phyloP scores from a whole-genome alignment of 2,888 invertebrate species.

The Ernsta delagoae region DNA sequence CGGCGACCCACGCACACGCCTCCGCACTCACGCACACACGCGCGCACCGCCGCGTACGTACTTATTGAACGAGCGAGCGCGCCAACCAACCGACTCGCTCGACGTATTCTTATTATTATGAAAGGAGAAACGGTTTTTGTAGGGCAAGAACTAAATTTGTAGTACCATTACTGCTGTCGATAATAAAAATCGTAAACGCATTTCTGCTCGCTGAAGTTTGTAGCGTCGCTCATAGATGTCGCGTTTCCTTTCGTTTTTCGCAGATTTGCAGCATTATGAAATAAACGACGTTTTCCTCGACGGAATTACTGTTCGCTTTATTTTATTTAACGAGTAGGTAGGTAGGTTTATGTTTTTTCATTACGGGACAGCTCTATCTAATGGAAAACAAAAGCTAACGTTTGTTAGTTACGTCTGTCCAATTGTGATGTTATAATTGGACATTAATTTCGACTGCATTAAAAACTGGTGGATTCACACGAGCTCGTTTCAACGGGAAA shows the following conservation, averaged over 20 bases:
- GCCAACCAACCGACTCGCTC: slow-evolving; percentile 82
- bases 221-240: slow-evolving; percentile 78
- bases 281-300: slow-evolving; percentile 20
- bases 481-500: background rate
- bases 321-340: slow-evolving; percentile 17
- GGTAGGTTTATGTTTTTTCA: no score
- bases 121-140: slow-evolving; percentile 86
- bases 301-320: slow-evolving; percentile 2
- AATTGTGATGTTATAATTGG: slow-evolving; percentile 13
- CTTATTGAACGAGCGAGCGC: slow-evolving; percentile 79
- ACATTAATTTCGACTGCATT: slow-evolving; percentile 26
- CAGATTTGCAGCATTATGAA: slow-evolving; percentile 23
- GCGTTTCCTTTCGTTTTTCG: slow-evolving; percentile 57
- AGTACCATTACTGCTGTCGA: slow-evolving; percentile 76
- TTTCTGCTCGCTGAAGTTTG: slow-evolving; percentile 81
- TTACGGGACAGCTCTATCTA: background rate
- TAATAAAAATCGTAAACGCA: slow-evolving; percentile 83
- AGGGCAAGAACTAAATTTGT: slow-evolving; percentile 85
- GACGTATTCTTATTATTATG: slow-evolving; percentile 87
- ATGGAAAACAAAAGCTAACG: slow-evolving; percentile 18
- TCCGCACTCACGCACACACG: slow-evolving; percentile 62
- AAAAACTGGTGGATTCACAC: slow-evolving; percentile 27
- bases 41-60: slow-evolving; percentile 61
- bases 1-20: slow-evolving; percentile 47
- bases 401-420: slow-evolving; percentile 15